Percentiles rank a stretch among this genome's conserved stretches.
phyloP scores from a whole-genome alignment of 2,113 vertebrate species.

The Cebidichthys violaceus region DNA sequence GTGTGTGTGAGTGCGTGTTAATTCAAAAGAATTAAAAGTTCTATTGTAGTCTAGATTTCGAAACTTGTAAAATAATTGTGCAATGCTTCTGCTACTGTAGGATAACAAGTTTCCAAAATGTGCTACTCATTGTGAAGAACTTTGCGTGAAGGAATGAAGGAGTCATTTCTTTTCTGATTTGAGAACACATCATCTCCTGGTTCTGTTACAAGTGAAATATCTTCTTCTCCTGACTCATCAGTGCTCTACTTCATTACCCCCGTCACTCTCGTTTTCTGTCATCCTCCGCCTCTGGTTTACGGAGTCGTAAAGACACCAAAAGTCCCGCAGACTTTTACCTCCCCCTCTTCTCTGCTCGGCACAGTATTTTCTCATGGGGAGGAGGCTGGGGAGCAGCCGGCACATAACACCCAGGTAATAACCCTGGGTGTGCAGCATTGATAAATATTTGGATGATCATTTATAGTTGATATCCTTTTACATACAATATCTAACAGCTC shows the following conservation, averaged over 20 bases:
- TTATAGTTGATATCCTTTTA: no score
- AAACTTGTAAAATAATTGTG: neutral
- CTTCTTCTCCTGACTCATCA: constrained; percentile 25
- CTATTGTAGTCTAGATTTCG: no score
- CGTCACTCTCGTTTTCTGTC: constrained; percentile 62
- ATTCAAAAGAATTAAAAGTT: no score
- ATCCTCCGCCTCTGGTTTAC: constrained; percentile 67
- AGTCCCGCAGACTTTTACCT: constrained; percentile 48
- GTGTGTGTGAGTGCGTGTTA: no score
- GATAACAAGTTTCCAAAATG: neutral
- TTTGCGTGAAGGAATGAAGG: neutral
- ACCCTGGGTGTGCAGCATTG: no score
- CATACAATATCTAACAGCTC: no score
- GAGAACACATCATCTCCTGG: neutral
- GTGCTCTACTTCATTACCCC: constrained; percentile 30
- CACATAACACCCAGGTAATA: no score
- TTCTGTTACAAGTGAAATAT: no score
- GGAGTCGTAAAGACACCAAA: constrained; percentile 48
- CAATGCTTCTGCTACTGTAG: neutral
- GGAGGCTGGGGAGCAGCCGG: no score
- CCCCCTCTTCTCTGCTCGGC: constrained; percentile 3
- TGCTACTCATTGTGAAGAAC: neutral
- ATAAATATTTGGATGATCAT: neutral
- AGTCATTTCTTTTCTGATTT: neutral
- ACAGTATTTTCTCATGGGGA: neutral